Conservation (phyloP, 2,888 invertebrate genomes). For the Parochlus steinenii region DNA sequence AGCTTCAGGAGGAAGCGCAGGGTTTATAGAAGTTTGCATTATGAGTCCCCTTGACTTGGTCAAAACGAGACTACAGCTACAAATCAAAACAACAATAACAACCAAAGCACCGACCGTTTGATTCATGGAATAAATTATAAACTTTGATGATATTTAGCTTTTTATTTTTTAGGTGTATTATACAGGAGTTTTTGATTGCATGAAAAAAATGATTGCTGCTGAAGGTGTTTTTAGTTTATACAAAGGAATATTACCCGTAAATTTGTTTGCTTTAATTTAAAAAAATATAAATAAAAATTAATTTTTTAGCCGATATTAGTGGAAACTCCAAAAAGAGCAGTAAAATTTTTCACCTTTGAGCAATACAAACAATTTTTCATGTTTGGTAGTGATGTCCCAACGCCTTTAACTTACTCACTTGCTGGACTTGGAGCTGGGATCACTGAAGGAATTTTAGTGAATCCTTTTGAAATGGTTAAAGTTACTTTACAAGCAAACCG, state of each 20-base stretch:
- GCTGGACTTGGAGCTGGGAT: slow-evolving; percentile 80
- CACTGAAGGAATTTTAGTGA: slow-evolving; percentile 81
- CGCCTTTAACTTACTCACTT: slow-evolving; percentile 67
- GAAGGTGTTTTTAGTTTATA: slow-evolving; percentile 78
- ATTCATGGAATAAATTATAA: too few species aligned
- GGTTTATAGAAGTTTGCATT: slow-evolving; percentile 80
- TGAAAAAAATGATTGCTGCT: slow-evolving; percentile 69
- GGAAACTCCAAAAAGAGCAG: slow-evolving; percentile 88
- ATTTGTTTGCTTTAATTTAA: too few species aligned
- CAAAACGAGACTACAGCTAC: slow-evolving; percentile 77
- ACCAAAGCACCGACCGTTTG: too few species aligned
- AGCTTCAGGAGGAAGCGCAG: too few species aligned
- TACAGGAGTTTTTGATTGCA: slow-evolving; percentile 69
- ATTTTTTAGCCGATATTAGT: slow-evolving; percentile 69
- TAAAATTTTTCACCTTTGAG: slow-evolving; percentile 89
- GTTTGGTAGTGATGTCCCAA: slow-evolving; percentile 57
- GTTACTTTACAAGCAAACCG: slow-evolving; percentile 71
- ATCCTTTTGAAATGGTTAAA: slow-evolving; percentile 93
- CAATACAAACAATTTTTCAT: slow-evolving; percentile 76
- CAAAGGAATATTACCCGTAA: too few species aligned
- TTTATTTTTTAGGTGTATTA: slow-evolving; percentile 34
- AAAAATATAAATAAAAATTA: too few species aligned
- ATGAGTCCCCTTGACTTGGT: slow-evolving; percentile 93
- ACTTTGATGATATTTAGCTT: too few species aligned
- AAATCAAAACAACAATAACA: slow-evolving; percentile 31